Percentiles rank a stretch among this genome's conserved stretches.
phyloP scores from a whole-genome alignment of 2,113 vertebrate species.

The Pogona vitticeps region DNA sequence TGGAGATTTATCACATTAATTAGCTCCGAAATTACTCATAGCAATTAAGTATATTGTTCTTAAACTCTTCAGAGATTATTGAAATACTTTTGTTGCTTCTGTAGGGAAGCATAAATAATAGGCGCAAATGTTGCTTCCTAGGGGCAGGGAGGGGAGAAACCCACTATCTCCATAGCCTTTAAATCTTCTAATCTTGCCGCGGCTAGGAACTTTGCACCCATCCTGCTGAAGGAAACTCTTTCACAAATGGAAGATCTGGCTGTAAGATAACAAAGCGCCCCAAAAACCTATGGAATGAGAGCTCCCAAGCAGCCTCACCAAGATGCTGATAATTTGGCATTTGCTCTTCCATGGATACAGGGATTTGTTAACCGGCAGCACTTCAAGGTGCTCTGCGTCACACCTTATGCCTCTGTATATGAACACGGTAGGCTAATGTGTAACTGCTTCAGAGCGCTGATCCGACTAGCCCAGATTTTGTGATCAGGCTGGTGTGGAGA shows the following conservation, averaged over 20 bases:
- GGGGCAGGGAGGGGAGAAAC: constrained; percentile 2
- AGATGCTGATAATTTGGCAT: background rate
- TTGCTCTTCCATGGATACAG: background rate
- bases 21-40: constrained; percentile 76
- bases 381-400: too few species aligned
- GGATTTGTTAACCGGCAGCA: background rate
- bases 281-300: background rate
- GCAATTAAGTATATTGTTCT: constrained; percentile 81
- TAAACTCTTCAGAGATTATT: constrained; percentile 77
- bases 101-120: constrained; percentile 70
- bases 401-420: background rate
- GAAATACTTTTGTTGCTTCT: constrained; percentile 69
- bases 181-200: background rate
- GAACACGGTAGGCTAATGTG: background rate
- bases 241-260: background rate
- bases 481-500: too few species aligned
- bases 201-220: too few species aligned
- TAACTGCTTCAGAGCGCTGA: too few species aligned
- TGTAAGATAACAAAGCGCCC: background rate
- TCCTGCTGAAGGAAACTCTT: background rate
- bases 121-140: constrained; percentile 27
- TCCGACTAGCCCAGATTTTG: too few species aligned
- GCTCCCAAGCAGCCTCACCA: background rate
- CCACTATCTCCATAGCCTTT: background rate
- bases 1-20: constrained; percentile 79